phyloP scores from a whole-genome alignment of 2,113 vertebrate species.

The Tauraco erythrolophus region DNA sequence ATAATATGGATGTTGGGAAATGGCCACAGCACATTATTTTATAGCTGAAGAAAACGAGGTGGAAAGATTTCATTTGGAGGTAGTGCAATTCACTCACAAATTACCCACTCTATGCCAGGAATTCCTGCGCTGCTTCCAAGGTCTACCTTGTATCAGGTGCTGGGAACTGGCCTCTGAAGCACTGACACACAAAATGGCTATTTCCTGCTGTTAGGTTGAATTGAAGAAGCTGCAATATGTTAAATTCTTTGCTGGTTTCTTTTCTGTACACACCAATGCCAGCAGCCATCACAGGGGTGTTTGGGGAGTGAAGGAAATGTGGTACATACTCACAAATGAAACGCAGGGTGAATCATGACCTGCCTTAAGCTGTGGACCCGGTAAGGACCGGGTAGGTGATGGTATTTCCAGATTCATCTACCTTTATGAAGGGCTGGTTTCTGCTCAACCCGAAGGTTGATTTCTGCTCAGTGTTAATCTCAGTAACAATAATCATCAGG shows the following conservation, averaged over 20 bases:
- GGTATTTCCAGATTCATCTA: neutral
- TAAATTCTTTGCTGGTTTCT: neutral
- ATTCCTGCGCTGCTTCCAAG: neutral
- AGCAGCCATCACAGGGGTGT: neutral
- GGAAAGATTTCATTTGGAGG: neutral
- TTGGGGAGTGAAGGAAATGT: neutral
- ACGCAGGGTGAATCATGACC: neutral
- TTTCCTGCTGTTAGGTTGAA: neutral
- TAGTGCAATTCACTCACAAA: constrained; percentile 15
- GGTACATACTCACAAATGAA: neutral
- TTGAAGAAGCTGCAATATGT: neutral
- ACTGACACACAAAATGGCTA: neutral
- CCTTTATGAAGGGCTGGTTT: neutral
- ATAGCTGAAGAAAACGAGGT: neutral
- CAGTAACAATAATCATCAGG: neutral
- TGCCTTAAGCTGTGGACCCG: neutral
- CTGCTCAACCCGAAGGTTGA: neutral
- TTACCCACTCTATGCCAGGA: neutral
- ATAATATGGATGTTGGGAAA: neutral
- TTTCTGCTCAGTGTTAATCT: neutral
- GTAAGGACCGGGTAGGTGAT: neutral
- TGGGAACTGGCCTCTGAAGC: neutral
- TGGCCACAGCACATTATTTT: neutral
- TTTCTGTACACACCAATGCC: neutral
- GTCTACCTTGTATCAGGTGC: neutral